Conservation (phyloP, 2,888 invertebrate genomes). For the Cylindroiulus punctatus region DNA sequence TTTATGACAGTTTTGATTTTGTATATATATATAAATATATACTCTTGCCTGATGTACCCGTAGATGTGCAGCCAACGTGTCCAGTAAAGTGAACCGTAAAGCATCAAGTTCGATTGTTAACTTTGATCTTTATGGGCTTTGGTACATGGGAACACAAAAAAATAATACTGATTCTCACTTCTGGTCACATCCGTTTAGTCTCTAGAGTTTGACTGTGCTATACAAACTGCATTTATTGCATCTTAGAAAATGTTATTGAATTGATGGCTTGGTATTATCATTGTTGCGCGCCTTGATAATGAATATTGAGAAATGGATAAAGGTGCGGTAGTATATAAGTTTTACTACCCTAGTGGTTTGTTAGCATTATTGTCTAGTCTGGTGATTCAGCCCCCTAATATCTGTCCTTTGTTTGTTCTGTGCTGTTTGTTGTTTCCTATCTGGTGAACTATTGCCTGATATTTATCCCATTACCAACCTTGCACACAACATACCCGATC, state of each 20-base stretch:
- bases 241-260: neutral
- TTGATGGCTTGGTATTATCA: constrained; percentile 17
- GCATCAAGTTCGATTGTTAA: constrained; percentile 32
- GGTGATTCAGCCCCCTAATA: constrained; percentile 22
- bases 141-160: constrained; percentile 25
- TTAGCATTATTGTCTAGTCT: constrained; percentile 39
- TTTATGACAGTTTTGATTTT: constrained; percentile 43
- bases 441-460: constrained; percentile 35
- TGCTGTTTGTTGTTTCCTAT: constrained; percentile 3
- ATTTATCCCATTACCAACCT: neutral
- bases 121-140: constrained; percentile 16
- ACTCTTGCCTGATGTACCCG: constrained; percentile 26
- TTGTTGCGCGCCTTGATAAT: constrained; percentile 36
- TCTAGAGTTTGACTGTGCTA: constrained; percentile 26
- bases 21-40: constrained; percentile 51
- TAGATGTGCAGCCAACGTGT: constrained; percentile 25
- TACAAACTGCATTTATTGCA: constrained; percentile 17
- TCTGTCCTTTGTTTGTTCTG: constrained; percentile 29
- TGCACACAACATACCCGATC: neutral
- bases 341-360: constrained; percentile 25
- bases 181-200: neutral
- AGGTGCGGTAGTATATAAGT: constrained; percentile 8
- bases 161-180: constrained; percentile 4
- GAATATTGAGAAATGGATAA: constrained; percentile 40
- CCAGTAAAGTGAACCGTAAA: neutral